phyloP scores from a whole-genome alignment of 2,113 vertebrate genomes.

The Alligator mississippiensis region DNA sequence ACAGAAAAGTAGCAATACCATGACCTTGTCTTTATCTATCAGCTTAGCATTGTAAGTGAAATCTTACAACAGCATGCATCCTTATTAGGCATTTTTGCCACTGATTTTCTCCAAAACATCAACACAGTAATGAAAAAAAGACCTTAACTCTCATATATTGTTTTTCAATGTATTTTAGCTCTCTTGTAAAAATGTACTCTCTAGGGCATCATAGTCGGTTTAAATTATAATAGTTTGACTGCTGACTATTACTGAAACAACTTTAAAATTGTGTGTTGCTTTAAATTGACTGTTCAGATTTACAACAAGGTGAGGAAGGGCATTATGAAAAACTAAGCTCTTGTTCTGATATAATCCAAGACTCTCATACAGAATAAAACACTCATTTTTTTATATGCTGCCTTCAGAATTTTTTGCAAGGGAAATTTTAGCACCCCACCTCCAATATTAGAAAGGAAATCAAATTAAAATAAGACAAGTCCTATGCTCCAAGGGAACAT shows the following conservation, averaged over 20 bases:
- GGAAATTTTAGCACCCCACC: neutral
- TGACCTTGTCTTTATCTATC: conserved; percentile 22
- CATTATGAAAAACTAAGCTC: conserved; percentile 1
- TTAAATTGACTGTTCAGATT: conserved; percentile 43
- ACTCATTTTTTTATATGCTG: neutral
- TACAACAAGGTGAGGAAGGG: conserved; percentile 34
- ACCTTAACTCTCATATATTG: neutral
- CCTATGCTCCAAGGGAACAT: neutral
- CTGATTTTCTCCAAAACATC: conserved; percentile 39
- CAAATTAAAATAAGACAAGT: neutral
- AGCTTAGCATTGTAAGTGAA: neutral
- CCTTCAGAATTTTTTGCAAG: neutral
- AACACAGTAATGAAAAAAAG: conserved; percentile 14
- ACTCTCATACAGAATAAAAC: conserved; percentile 26
- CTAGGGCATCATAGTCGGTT: conserved; percentile 8
- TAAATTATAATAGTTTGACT: conserved; percentile 55
- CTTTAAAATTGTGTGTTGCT: conserved; percentile 32
- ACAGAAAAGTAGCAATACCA: neutral
- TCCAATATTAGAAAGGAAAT: neutral
- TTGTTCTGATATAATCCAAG: conserved; percentile 18
- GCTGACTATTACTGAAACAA: conserved; percentile 37
- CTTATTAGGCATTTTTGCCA: neutral
- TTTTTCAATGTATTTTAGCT: conserved; percentile 38
- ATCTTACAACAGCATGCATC: neutral
- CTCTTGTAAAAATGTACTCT: conserved; percentile 58